Percentiles rank a stretch among this genome's conserved stretches.
Conservation (phyloP, 1,140 invertebrate species). For the Macrostomum lignano region DNA sequence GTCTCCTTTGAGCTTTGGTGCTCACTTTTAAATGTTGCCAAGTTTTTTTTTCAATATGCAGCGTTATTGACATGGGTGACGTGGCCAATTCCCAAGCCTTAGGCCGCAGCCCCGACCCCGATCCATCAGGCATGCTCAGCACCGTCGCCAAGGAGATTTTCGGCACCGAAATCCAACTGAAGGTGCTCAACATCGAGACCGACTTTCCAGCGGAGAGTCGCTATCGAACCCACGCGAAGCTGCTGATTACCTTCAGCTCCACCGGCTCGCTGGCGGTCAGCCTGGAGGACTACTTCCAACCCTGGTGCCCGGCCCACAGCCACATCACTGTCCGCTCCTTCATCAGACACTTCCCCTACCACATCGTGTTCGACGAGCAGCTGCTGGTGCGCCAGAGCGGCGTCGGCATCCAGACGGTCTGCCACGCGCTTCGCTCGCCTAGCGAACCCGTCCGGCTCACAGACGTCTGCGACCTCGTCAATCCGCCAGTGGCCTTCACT, state of each 20-base stretch:
- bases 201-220: not conserved
- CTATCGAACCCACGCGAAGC: not conserved
- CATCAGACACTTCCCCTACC: constrained; percentile 22
- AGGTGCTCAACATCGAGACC: constrained; percentile 9
- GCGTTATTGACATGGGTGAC: no score
- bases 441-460: constrained; percentile 6
- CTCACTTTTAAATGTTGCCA: no score
- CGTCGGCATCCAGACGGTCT: constrained; percentile 11
- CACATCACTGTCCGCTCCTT: constrained; percentile 11
- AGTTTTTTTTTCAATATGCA: no score
- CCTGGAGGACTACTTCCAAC: constrained; percentile 7
- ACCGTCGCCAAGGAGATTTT: constrained; percentile 18
- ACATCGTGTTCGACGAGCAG: constrained; percentile 23
- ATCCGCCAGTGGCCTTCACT: constrained; percentile 22
- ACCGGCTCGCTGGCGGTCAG: constrained; percentile 5
- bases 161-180: constrained; percentile 17
- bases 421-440: constrained; percentile 14
- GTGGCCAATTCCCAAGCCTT: no score
- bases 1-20: no score
- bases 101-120: no score
- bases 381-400: constrained; percentile 21
- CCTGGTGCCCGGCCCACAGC: constrained; percentile 7
- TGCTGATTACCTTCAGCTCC: constrained; percentile 9
- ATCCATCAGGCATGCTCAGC: constrained; percentile 16
- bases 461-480: constrained; percentile 15